These are phyloP conservation scores for Pharmacophagus antenor DNA, from an alignment of 2,888 invertebrate genomes.

Conservation along the genomic window DNA sequence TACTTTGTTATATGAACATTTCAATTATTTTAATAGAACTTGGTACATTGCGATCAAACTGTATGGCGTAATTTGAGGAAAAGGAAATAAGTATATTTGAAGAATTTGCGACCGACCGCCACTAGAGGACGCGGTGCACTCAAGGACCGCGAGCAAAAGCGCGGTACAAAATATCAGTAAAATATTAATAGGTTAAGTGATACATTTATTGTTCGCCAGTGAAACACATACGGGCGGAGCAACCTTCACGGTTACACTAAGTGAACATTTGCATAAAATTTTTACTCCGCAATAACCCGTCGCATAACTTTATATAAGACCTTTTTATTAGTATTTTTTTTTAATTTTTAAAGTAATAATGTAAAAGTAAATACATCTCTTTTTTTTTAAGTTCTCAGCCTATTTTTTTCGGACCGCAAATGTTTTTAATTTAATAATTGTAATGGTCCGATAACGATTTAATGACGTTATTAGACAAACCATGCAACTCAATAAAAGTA, in stretches of 20 bases:
- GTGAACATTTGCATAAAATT: slow-evolving; percentile 45
- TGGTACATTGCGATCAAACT: neutral
- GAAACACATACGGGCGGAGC: slow-evolving; percentile 33
- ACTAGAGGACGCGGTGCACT: slow-evolving; percentile 24
- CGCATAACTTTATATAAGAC: neutral
- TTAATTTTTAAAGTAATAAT: no score
- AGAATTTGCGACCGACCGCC: slow-evolving; percentile 24
- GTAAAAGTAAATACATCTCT: no score
- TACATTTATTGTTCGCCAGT: slow-evolving; percentile 32
- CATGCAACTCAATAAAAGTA: no score
- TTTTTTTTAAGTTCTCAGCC: no score
- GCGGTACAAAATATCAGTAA: slow-evolving; percentile 25
- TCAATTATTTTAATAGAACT: neutral
- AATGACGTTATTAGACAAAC: no score
- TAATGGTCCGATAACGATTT: no score
- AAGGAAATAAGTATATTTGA: slow-evolving; percentile 16
- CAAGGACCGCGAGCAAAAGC: slow-evolving; percentile 26
- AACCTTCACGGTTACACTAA: slow-evolving; percentile 42
- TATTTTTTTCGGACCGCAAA: no score
- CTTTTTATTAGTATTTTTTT: neutral
- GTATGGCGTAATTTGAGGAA: slow-evolving; percentile 13
- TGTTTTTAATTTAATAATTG: no score
- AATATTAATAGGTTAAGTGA: slow-evolving; percentile 33
- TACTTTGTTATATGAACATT: neutral
- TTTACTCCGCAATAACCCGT: slow-evolving; percentile 37